phyloP scores from a whole-genome alignment of 2,113 vertebrate genomes.

The Antigone vipio region DNA sequence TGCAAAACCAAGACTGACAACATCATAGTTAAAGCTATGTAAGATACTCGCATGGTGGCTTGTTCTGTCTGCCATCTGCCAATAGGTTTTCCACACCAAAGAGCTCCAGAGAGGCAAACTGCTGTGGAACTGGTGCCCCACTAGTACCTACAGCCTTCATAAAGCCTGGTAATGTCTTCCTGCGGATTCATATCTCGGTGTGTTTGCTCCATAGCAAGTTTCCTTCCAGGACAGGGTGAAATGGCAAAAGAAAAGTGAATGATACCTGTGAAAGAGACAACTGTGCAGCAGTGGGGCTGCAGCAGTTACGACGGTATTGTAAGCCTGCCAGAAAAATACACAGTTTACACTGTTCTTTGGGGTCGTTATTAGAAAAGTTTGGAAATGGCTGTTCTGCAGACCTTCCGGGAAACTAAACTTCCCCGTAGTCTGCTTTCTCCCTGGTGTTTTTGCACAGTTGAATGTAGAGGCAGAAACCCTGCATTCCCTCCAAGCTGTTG shows the following conservation, averaged over 20 bases:
- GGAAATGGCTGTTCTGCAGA: not conserved
- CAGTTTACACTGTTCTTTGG: not conserved
- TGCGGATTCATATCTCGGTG: not conserved
- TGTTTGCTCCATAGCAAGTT: not conserved
- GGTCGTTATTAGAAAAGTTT: not conserved
- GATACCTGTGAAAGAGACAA: not conserved
- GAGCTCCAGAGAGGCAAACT: not conserved
- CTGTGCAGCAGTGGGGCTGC: not conserved
- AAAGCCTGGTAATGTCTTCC: not conserved
- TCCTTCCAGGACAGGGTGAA: not conserved
- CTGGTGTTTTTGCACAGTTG: not conserved
- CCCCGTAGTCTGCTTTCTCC: not conserved
- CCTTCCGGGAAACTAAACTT: not conserved
- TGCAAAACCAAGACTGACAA: not conserved
- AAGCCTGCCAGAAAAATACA: not conserved
- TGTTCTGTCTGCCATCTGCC: not conserved
- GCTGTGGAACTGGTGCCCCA: not conserved
- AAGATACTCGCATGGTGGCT: not conserved
- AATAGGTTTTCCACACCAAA: not conserved
- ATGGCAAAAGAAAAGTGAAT: not conserved
- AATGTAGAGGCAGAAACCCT: not conserved
- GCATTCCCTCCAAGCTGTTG: not conserved
- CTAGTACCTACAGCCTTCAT: not conserved
- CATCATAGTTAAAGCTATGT: not conserved
- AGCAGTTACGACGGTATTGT: not conserved